These are phyloP conservation scores for Seriola dumerili DNA, from an alignment of 2,113 vertebrate species.

Conservation along the genomic window DNA sequence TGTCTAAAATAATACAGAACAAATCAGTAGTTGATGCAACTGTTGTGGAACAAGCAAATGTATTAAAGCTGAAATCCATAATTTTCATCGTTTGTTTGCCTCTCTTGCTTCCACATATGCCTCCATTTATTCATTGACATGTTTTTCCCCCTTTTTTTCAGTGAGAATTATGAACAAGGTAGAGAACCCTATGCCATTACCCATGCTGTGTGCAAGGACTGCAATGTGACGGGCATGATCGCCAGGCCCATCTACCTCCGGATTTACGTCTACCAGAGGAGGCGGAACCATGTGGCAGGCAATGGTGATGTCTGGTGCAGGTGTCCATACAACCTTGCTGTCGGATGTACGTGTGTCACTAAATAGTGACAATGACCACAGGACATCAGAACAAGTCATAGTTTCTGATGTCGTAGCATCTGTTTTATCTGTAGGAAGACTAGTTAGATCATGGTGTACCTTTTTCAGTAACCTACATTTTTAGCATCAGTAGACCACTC, in stretches of 20 bases:
- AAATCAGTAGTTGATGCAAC: background rate
- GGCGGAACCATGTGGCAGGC: fast-evolving
- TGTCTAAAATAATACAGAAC: background rate
- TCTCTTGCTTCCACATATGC: background rate
- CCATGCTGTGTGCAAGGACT: background rate
- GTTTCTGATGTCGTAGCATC: background rate
- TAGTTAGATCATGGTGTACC: background rate
- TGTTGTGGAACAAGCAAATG: background rate
- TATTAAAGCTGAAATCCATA: too few species aligned
- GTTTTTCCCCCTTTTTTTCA: background rate
- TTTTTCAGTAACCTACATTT: background rate
- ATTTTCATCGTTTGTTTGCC: too few species aligned
- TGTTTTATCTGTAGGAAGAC: too few species aligned
- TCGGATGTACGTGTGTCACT: constrained; percentile 62
- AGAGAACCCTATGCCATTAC: fast-evolving
- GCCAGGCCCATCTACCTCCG: constrained; percentile 5
- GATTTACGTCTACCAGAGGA: background rate
- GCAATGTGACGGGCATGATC: fast-evolving
- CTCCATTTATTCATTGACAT: background rate
- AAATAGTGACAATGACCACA: background rate
- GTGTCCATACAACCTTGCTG: constrained; percentile 46
- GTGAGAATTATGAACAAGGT: fast-evolving
- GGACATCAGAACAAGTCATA: background rate
- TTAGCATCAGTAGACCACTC: background rate
- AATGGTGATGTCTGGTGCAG: fast-evolving